phyloP scores from a whole-genome alignment of 2,113 vertebrate species.

The Sinosuthora webbiana region DNA sequence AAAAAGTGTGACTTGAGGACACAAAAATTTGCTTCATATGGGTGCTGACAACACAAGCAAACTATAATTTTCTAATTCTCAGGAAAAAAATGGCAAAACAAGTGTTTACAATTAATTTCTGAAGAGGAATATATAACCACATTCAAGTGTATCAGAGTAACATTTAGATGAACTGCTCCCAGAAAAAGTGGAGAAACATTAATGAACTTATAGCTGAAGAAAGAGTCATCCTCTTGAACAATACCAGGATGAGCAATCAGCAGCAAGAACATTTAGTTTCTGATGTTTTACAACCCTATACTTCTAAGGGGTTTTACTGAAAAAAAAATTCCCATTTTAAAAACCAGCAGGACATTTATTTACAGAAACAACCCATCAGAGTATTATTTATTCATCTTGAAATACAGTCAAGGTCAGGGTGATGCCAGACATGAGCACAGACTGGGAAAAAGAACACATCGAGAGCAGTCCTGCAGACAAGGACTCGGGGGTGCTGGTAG shows the following conservation, averaged over 20 bases:
- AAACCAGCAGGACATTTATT: background rate
- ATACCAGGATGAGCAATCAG: background rate
- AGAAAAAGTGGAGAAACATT: background rate
- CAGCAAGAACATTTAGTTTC: background rate
- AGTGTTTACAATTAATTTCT: background rate
- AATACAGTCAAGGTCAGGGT: background rate
- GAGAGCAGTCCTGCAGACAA: background rate
- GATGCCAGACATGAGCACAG: background rate
- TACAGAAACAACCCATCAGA: background rate
- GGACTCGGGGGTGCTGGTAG: rapidly evolving
- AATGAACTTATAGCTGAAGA: background rate
- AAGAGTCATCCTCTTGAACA: background rate
- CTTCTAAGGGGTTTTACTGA: background rate
- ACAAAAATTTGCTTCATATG: background rate
- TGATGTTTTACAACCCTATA: background rate
- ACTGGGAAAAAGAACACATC: background rate
- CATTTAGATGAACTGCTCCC: background rate
- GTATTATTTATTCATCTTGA: background rate
- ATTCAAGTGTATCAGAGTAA: background rate
- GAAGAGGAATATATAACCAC: background rate
- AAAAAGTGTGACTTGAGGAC: background rate
- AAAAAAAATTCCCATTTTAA: background rate
- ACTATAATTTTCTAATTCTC: background rate
- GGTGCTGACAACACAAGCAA: background rate
- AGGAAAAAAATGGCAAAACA: background rate